Conservation (phyloP, 2,113 vertebrate genomes). For the Hylia prasina region DNA sequence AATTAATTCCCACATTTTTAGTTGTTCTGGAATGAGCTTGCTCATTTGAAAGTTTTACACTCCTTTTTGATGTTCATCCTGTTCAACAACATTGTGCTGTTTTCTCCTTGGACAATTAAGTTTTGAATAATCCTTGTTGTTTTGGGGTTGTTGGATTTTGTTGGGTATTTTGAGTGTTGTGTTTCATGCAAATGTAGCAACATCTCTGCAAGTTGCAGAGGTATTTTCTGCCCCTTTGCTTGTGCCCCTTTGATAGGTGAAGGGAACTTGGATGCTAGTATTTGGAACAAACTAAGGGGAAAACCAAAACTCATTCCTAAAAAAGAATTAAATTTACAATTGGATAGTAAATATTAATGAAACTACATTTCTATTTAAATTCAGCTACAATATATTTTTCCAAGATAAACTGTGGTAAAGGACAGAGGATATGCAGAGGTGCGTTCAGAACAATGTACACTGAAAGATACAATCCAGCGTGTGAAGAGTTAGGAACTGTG, state of each 20-base stretch:
- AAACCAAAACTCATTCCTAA: background rate
- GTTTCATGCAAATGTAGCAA: background rate
- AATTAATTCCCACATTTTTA: background rate
- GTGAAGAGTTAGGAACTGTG: background rate
- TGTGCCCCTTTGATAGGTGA: background rate
- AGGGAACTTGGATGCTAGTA: background rate
- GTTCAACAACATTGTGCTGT: background rate
- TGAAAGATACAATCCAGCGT: background rate
- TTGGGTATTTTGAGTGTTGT: background rate
- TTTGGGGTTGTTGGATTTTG: background rate
- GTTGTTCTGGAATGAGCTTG: background rate
- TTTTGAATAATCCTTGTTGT: background rate
- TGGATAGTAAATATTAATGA: background rate
- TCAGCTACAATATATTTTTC: background rate
- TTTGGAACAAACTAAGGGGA: background rate
- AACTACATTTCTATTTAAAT: background rate
- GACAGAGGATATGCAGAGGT: background rate
- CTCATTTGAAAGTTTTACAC: background rate
- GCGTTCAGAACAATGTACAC: background rate
- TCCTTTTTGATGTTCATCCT: background rate
- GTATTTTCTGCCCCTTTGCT: background rate
- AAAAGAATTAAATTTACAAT: background rate
- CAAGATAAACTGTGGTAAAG: background rate
- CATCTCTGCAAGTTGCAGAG: background rate
- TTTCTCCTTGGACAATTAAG: background rate